Evolutionary conservation across 2,888 invertebrate genomes (phyloP), one percentile per base, ranked within the genome.

Genomic region (Chromoteleia sp.): DNA sequence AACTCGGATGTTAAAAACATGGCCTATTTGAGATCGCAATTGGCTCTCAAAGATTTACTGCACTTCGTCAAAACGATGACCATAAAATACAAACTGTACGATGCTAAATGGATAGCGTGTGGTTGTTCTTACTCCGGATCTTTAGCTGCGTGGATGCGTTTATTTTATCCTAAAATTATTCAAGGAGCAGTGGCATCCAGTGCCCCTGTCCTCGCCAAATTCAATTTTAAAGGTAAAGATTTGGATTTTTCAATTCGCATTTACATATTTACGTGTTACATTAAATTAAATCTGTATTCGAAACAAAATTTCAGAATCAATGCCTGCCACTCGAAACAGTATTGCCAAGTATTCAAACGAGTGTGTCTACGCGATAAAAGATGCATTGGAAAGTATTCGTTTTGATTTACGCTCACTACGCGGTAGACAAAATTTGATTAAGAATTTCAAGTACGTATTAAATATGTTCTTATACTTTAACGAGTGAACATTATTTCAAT

Each of bases 101-200:
- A n/a, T n/a, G 93, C 93, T 21, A 96, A 96, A 91, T 98, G 98
- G 97, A 95, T 99, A 81, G 95, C 95, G 0, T 98, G 98, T 91
- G 98, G 98, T 7, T 98, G 98, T 1, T 98, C 98, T 0, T 98
- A 98, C 91, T 96, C 98, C 0, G 98, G 98, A 0, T 96, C 97
- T 0, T 92, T 99, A 85, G 97, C 98, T 2, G 98, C 98, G 3
- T 99, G 98, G 98, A 88, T 95, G 52, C 92, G 98, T 45, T 92
- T 95, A 63, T 98, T 97, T 91, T 98, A 97, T 92, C 98, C 98
- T 0, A 95, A 97, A 91, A 92, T 98, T 17, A 94, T 98, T 0
- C 93, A 95, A 89, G 98, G 95, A 0, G 94, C 98, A 1, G 95
- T 98, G 45, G 97, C 98, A 4, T 94, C 97, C 0, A 98, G 97